Base-by-base conservation (phyloP, 2,888 invertebrate genomes). In the Omphaloscelis lunosa region DNA sequence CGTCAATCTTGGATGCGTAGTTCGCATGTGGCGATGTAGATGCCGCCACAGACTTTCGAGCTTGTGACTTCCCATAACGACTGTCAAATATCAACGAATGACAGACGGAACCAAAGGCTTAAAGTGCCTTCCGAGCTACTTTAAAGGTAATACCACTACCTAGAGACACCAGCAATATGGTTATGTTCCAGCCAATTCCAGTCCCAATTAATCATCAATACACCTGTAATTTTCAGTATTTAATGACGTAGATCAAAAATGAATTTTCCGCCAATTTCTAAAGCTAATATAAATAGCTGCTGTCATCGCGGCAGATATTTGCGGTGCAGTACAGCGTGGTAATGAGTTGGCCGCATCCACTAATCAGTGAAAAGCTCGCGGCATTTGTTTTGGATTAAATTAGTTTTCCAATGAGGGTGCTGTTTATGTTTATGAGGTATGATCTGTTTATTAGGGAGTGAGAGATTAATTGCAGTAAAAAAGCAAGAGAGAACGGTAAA, bases 321-420 rank as follows among this genome's bases (percentile, higher is more conserved):
- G 83, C 65, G 69, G 72, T 77, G 69, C 63, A 58, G n/a, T 72
- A 58, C 34, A 17, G 77, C 58, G 53, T 53, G 56, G n/a, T 83
- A 83, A 81, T 81, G 83, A 81, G 81, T 77, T 83, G n/a, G 17
- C 58, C 41, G 65, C 61, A 61, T 69, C 53, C 27, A 27, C n/a
- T 69, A 77, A 77, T 66, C 78, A 83, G 41, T 62, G 59, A 45
- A 82, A 56, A 72, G 78, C 34, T 53, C 51, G 29, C 11, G 56
- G 27, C 45, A 66, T 68, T 82, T 82, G 59, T 81, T 82, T 65
- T 41, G 17, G 48, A 66, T 65, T 69, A 9, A 82, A 63, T 80
- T 67, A 53, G 58, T 61, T 58, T 66, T 62, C 17, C 34, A n/a
- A n/a, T 7, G 11, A 61, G 34, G 9, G 3, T n/a, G 9, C 6